These are phyloP conservation scores for Corynorhinus townsendii DNA, from an alignment of 2,113 vertebrate genomes.

Conservation along the genomic window DNA sequence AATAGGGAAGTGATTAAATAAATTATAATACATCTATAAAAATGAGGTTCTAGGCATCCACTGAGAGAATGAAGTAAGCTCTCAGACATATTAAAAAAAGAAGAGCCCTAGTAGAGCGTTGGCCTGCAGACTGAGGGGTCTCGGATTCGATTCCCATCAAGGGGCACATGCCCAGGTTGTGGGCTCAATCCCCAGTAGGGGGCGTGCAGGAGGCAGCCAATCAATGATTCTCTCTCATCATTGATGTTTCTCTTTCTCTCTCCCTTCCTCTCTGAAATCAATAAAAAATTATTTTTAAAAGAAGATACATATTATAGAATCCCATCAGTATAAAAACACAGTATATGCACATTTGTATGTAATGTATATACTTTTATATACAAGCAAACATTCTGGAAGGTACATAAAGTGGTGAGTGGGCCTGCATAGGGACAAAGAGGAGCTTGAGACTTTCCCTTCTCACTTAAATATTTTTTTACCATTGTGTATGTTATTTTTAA, in stretches of 20 bases:
- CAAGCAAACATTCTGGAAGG: not conserved
- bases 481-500: not conserved
- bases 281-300: not conserved
- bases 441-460: not conserved
- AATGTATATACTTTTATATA: not conserved
- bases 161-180: no score
- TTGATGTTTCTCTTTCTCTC: no score
- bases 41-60: not conserved
- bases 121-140: no score
- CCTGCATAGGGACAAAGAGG: not conserved
- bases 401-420: not conserved
- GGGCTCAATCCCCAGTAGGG: no score
- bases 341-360: not conserved
- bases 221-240: no score
- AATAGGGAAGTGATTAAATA: not conserved
- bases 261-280: no score
- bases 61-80: not conserved
- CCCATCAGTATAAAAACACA: not conserved
- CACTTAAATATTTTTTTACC: not conserved
- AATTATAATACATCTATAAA: not conserved
- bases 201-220: no score
- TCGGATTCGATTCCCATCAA: no score
- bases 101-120: not conserved
- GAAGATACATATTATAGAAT: not conserved
- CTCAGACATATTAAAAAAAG: not conserved